phyloP scores from a whole-genome alignment of 2,113 vertebrate species.

The Pomatorhinus ruficollis region DNA sequence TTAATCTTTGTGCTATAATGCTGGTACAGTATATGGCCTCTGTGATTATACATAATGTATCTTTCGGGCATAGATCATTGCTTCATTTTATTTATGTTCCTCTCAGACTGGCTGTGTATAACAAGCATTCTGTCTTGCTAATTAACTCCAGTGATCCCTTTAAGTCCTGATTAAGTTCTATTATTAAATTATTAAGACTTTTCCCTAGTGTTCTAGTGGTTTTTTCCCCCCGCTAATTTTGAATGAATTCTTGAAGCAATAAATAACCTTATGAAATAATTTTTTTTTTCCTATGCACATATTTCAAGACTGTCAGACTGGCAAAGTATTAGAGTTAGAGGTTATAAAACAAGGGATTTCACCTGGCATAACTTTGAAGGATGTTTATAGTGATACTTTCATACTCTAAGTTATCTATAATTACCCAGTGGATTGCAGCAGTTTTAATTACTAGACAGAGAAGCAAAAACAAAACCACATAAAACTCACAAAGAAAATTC shows the following conservation, averaged over 20 bases:
- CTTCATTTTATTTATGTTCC: conserved; percentile 35
- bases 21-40: neutral
- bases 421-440: neutral
- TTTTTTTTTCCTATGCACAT: neutral
- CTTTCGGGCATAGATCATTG: neutral
- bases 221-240: neutral
- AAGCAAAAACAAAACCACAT: neutral
- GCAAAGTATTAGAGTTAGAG: neutral
- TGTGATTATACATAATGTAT: neutral
- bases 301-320: neutral
- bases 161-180: conserved; percentile 14
- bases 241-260: neutral
- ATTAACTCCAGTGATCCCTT: conserved; percentile 42
- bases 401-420: neutral
- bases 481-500: neutral
- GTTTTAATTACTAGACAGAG: neutral
- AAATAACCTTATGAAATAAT: neutral
- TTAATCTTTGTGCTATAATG: neutral
- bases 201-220: neutral
- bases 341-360: neutral
- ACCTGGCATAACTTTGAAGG: neutral
- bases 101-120: neutral
- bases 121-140: conserved; percentile 26
- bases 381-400: neutral
- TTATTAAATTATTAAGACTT: conserved; percentile 45